These are phyloP conservation scores for Phaethornis superciliosus DNA, from an alignment of 2,113 vertebrate genomes.

Conservation along the genomic window DNA sequence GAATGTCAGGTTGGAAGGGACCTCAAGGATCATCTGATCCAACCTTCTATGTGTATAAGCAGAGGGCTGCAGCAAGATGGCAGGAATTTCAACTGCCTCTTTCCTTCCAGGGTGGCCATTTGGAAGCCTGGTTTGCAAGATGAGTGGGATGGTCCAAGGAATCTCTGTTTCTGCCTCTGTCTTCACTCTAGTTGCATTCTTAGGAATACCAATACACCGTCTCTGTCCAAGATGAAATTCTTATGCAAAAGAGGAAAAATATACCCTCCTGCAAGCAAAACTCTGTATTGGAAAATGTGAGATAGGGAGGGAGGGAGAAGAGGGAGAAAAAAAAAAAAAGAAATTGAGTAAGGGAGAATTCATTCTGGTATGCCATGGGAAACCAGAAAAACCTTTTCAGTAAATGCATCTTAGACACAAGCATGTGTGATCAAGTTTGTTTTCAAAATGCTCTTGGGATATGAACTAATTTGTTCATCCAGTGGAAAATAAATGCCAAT, in stretches of 20 bases:
- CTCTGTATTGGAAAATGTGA: not conserved
- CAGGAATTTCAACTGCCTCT: not conserved
- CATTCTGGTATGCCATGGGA: rapidly evolving
- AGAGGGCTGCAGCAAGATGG: not conserved
- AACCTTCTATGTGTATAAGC: too few relatives aligned
- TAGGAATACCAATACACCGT: not conserved
- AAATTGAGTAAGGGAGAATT: not conserved
- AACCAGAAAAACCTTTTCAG: not conserved
- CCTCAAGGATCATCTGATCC: too few relatives aligned
- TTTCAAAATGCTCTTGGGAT: not conserved
- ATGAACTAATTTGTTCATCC: not conserved
- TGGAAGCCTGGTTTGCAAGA: conserved; percentile 90
- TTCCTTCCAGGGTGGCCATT: conserved; percentile 90
- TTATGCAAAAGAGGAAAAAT: not conserved
- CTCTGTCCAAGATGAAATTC: not conserved
- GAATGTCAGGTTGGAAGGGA: too few relatives aligned
- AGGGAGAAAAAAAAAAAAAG: not conserved
- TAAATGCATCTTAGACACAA: not conserved
- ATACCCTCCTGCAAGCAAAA: not conserved
- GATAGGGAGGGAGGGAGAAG: rapidly evolving
- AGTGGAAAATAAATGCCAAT: not conserved
- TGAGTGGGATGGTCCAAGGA: conserved; percentile 92
- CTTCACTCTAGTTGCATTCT: conserved; percentile 90
- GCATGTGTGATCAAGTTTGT: not conserved
- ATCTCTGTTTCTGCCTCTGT: conserved; percentile 92